Evolutionary conservation across 2,113 vertebrate genomes (phyloP), one percentile per base, ranked within the genome.

Genomic region (Cranoglanis bouderius): DNA sequence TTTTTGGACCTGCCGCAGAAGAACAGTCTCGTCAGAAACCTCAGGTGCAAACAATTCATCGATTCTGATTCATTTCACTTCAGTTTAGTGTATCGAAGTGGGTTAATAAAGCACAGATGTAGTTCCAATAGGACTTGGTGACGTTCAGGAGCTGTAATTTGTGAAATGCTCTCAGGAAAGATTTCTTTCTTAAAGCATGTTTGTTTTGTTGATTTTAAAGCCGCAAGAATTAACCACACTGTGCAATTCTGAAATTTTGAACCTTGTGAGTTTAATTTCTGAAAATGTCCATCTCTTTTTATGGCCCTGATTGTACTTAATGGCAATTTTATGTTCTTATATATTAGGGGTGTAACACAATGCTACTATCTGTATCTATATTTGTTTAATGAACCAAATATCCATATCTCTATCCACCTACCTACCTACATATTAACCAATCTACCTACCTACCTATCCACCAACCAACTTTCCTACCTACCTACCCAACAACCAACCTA

Each of bases 1-100:
- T 96, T 96, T 91, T 89, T 96, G 90, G 92, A 96, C 90, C 94
- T 96, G 88, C 96, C 95, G 35, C 93, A 95, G 90, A 95, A 95
- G 86, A 84, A 90, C 72, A 93, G 93, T 26, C 94, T 96, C 86
- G 94, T 96, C 85, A 93, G 94, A 89, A 95, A 95, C 61, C 96
- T 96, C 88, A 96, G 96, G 96, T 96, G 90, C 85, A 51, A 46
- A 74, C 1, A 3, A 82, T 19, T 53, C 29, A 29, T 13, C 38
- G 24, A 12, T 57, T 80, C 40, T 9, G 32, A 29, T 29, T 61
- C 32, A 35, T 53, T 63, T 84, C 53, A 18, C 7, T 40, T 74
- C 18, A 51, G 3, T 82, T 14, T 7, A 35, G 35, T 10, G 26
- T n/a, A 18, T 55, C 4, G 26, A 49, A 19, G 49, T 53, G 29